Base-by-base conservation (phyloP, 35 echinoderm and acorn worm species). In the Diadema setosum region DNA sequence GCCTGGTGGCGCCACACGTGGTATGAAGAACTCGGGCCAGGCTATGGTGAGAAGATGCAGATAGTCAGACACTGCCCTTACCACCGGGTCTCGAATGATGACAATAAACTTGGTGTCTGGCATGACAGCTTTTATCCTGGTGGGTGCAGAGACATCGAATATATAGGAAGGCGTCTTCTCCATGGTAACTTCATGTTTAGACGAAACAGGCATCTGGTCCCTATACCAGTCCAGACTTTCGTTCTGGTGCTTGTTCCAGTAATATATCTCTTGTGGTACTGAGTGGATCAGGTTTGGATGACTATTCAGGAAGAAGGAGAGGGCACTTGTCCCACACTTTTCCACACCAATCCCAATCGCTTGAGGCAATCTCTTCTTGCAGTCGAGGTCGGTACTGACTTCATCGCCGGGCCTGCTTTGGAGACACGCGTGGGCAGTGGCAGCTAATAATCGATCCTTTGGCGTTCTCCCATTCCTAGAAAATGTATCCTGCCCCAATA, bases 101-200 rank as follows among this genome's bases (percentile, higher is more conserved):
- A 92, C 46, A 18, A 92, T 87, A 35, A 92, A 80, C 48, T 92
- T 92, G 4, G 82, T 73, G 14, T 87, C 26, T 0, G 83, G 70
- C 0, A 87, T 6, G 31, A 40, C 84, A 14, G 34, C 29, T 6
- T 81, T 81, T 17, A 92, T 50, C 83, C 32, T 46, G 15, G 24
- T 23, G 0, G 90, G 83, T 23, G 64, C 52, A 4, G 46, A 46
- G 29, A 39, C 27, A 36, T 60, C 39, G 26, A 86, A 41, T 23
- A 87, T 87, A 25, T 92, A 92, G 39, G 67, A 32, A 57, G 90
- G 75, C 12, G 90, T 81, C 17, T 81, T 78, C 64, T 92, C 90
- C 40, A 92, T 64, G 52, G 60, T 75, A 3, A 87, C 23, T 18
- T 92, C 83, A 18, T 80, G 24, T 6, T 70, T 4, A 14, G 83